These are phyloP conservation scores for Cotesia congregata DNA, from an alignment of 2,888 invertebrate genomes.

Conservation along the genomic window DNA sequence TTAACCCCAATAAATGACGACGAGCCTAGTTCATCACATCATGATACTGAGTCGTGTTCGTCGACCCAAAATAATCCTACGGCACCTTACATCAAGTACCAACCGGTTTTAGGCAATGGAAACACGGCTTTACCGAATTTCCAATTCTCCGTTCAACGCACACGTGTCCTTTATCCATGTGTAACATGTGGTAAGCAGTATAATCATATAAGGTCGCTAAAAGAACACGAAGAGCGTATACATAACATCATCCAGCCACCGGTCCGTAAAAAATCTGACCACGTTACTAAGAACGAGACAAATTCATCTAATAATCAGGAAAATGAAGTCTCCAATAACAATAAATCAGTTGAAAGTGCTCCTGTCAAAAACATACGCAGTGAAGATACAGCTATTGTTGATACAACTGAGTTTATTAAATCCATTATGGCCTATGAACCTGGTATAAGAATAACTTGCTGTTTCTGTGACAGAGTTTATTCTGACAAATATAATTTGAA, in stretches of 20 bases:
- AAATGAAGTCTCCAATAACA: not conserved
- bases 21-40: conserved; percentile 6
- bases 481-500: conserved; percentile 27
- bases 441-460: conserved; percentile 3
- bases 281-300: conserved; percentile 12
- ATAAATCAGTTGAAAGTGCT: not conserved
- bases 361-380: not conserved
- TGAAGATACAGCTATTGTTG: conserved; percentile 6
- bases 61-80: conserved; percentile 31
- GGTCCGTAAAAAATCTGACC: conserved; percentile 24
- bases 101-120: conserved; percentile 53
- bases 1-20: conserved; percentile 19
- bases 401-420: not conserved
- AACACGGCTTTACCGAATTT: conserved; percentile 58
- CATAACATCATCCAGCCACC: conserved; percentile 56
- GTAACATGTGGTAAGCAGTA: conserved; percentile 58
- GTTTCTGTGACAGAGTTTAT: conserved; percentile 9
- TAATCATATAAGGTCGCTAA: conserved; percentile 49
- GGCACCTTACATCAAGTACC: conserved; percentile 52
- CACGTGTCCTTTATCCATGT: conserved; percentile 58
- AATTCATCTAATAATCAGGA: conserved; percentile 3
- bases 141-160: conserved; percentile 57
- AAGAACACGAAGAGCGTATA: conserved; percentile 53
- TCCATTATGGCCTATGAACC: not conserved
- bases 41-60: conserved; percentile 35